Base-by-base conservation (phyloP, 2,888 invertebrate species). In the Opisthograptis luteolata region DNA sequence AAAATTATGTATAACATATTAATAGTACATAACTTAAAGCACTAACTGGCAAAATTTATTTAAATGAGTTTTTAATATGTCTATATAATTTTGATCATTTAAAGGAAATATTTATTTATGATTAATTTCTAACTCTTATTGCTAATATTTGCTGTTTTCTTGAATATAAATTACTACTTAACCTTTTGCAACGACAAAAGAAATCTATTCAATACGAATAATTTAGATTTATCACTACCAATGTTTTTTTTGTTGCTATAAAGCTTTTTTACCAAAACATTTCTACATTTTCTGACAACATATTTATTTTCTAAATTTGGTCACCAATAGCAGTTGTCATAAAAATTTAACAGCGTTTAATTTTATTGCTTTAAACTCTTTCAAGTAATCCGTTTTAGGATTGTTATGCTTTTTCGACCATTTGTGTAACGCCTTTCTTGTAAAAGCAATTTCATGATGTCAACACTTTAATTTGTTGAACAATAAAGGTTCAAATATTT, bases 271-370 rank as follows among this genome's bases (percentile, higher is more conserved):
- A 9, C 31, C 10, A 6, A 1, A 32, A 39, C 10, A 32, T 36
- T 30, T 24, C 5, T 24, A 12, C 6, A 15, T 36, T 31, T 13
- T 17, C 32, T 9, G 31, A 22, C 19, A 20, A 22, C 15, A 48
- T 17, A 41, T 12, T 24, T 7, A 2, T 19, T 34, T 8, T 30
- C 62, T 32, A 59, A 49, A 58, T 64, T 44, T 40, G 53, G 56
- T 22, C 43, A 42, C 45, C 58, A 58, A 42, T 37, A 48, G 52
- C 39, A 19, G 32, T 43, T 35, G 35, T 48, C 52, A 64, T 66
- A 68, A 64, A 66, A 70, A 64, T 58, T 58, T 60, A 31, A 49
- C 60, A 57, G 44, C 61, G 62, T 67, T 72, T 66, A 66, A 68
- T 68, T 68, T 68, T 58, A 68, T 53, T 59, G 55, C 62, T 52